Base-by-base conservation (phyloP, 2,888 invertebrate species). In the Cynaeus angustus region DNA sequence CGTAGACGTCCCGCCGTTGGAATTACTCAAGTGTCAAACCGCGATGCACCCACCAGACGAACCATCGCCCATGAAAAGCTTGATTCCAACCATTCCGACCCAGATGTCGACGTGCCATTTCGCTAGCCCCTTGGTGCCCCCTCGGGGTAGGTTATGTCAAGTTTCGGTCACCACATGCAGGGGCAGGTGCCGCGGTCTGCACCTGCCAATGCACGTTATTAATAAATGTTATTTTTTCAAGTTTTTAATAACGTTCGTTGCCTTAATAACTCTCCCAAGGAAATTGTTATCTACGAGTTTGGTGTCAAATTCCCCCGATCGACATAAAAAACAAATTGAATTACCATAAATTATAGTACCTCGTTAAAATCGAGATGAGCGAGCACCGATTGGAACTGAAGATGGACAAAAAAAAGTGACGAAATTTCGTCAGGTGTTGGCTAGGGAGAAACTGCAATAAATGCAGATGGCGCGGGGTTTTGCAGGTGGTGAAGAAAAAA, bases 191-290 rank as follows among this genome's bases (percentile, higher is more conserved):
- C 66, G 33, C 46, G 7, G 10, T 9, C 28, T 48, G 66, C 70
- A 70, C 70, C 70, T 70, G 70, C 62, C 52, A 59, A 65, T 62
- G 58, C 56, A 62, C 66, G 56, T 33, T 66, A 66, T 53, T 65
- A 70, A 70, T 70, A 66, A 55, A 41, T 53, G 64, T 37, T 10
- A 12, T 58, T 59, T 61, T 61, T 61, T 61, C 41, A 13, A 41
- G 41, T 41, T 43, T 14, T 45, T 45, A 48, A 38, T 50, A 61
- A 61, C 50, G 38, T 38, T 9, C 7, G 12, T 7, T 9, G 53
- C 10, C 30, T 30, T 50, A 28, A 10, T 30, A 30, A 46, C 14
- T 61, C 45, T 12, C 43, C 48, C 13, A 55, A 8, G 58, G n/a
- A 41, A 58, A 43, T 58, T 58, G 26, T 58, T 30, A 43, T 28